Evolutionary conservation across 2,888 invertebrate genomes (phyloP).

Genomic region (Diarsia dahlii): DNA sequence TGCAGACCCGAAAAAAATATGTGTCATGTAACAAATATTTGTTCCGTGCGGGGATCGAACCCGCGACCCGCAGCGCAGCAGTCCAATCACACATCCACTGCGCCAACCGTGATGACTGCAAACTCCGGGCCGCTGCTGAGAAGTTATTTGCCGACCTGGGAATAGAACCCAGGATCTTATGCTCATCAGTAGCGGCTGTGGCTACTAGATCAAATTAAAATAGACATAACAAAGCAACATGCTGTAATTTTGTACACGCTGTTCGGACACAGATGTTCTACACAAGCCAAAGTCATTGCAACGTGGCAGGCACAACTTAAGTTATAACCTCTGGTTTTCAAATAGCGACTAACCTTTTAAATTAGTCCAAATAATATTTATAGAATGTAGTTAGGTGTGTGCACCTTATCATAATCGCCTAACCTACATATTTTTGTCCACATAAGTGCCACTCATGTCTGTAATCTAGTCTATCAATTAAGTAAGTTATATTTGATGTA

Average conservation of each 20-base stretch:
- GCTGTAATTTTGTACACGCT: too few species aligned
- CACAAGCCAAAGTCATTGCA: too few species aligned
- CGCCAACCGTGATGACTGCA: too few species aligned
- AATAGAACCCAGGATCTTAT: neutral
- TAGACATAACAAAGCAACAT: too few species aligned
- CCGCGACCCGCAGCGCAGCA: too few species aligned
- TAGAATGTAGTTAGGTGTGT: neutral
- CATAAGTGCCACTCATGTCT: constrained; percentile 25
- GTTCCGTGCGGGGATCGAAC: too few species aligned
- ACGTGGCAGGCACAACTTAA: neutral
- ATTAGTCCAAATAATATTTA: neutral
- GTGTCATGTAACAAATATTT: too few species aligned
- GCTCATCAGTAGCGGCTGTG: neutral
- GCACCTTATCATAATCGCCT: constrained; percentile 2
- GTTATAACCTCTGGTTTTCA: neutral
- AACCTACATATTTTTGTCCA: constrained; percentile 40
- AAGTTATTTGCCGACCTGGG: neutral
- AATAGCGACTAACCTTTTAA: neutral
- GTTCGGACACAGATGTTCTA: too few species aligned
- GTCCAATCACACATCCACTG: too few species aligned
- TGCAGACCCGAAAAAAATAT: too few species aligned
- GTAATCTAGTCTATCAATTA: constrained; percentile 29
- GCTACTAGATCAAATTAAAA: neutral
- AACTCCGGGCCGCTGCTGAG: neutral
- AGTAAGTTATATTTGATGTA: neutral